Conservation (phyloP, 2,888 invertebrate species). For the Thereva unica region DNA sequence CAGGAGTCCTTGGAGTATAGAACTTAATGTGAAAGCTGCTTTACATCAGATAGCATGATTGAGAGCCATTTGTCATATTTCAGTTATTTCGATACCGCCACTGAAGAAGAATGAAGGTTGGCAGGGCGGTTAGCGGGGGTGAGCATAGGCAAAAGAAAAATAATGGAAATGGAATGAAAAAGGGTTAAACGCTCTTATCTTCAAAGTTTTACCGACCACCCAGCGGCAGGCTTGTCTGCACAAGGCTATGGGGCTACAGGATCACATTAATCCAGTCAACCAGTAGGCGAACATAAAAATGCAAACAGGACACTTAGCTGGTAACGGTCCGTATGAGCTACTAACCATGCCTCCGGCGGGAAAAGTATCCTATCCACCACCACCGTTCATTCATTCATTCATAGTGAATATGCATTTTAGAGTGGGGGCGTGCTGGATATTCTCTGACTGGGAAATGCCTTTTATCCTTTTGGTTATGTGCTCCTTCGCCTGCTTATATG, state of each 20-base stretch:
- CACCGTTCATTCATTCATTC: constrained; percentile 5
- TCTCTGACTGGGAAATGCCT: background rate
- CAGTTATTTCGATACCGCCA: constrained; percentile 8
- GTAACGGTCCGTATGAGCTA: constrained; percentile 20
- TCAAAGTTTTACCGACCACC: constrained; percentile 7
- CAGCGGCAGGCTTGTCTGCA: constrained; percentile 18
- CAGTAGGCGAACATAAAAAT: constrained; percentile 21
- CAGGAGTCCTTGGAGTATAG: too few species aligned
- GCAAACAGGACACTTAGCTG: constrained; percentile 28
- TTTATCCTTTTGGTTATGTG: constrained; percentile 17
- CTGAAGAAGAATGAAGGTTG: too few species aligned
- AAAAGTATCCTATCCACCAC: constrained; percentile 5
- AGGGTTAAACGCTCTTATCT: constrained; percentile 30
- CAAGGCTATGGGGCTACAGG: background rate
- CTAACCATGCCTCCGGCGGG: constrained; percentile 18
- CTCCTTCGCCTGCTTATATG: constrained; percentile 24
- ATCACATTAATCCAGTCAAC: constrained; percentile 23
- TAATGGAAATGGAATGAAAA: constrained; percentile 4
- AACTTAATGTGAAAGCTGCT: constrained; percentile 12
- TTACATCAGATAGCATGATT: constrained; percentile 31
- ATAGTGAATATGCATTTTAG: constrained; percentile 27
- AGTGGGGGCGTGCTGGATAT: background rate
- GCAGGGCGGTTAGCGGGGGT: too few species aligned
- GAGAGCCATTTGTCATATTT: constrained; percentile 33
- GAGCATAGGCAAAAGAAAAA: background rate